These are phyloP conservation scores for Pasiphila rectangulata DNA, from an alignment of 2,888 invertebrate species.

Conservation along the genomic window DNA sequence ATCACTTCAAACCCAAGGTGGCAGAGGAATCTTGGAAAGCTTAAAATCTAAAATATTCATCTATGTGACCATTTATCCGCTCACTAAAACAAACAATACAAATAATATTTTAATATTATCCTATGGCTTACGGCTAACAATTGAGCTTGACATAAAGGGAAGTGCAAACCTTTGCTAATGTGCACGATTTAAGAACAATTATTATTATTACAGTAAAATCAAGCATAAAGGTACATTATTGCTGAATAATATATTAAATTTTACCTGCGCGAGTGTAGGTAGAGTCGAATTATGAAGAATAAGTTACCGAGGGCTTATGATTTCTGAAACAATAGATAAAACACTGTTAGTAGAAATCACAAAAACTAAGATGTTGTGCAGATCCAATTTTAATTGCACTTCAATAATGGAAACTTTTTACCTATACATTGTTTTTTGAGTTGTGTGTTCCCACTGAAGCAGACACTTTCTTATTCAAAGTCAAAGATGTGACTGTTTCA, in stretches of 20 bases:
- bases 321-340: constrained; percentile 58
- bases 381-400: no score
- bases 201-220: constrained; percentile 32
- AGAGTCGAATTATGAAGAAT: constrained; percentile 53
- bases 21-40: constrained; percentile 76
- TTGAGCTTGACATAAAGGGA: constrained; percentile 32
- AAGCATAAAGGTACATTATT: constrained; percentile 37
- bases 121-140: constrained; percentile 34
- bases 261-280: constrained; percentile 64
- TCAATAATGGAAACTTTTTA: no score
- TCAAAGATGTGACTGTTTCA: no score
- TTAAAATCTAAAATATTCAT: constrained; percentile 71
- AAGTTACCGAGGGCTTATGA: constrained; percentile 65
- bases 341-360: no score
- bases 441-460: no score
- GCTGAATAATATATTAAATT: constrained; percentile 36
- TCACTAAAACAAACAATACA: constrained; percentile 61
- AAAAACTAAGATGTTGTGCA: no score
- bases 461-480: no score
- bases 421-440: no score
- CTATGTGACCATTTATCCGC: constrained; percentile 67
- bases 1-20: constrained; percentile 78
- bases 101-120: constrained; percentile 29
- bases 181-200: constrained; percentile 31
- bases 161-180: constrained; percentile 32